Evolutionary conservation across 2,797 vertebrate species (phyloP).

Genomic region (Oryzias sinensis): DNA sequence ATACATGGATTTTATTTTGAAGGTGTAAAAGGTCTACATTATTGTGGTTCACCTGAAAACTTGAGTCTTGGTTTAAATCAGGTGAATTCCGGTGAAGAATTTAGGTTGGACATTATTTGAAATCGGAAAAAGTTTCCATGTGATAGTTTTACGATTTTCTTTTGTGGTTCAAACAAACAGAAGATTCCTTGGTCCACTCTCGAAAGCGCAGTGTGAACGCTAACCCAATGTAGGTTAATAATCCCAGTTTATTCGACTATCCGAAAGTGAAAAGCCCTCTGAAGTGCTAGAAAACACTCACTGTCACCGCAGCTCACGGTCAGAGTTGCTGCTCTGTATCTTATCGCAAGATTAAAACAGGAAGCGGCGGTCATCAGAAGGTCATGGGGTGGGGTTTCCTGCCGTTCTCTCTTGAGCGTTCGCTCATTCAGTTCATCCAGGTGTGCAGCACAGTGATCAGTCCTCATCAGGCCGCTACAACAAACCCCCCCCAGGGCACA

Average conservation of each 20-base stretch:
- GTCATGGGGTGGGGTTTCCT: background rate
- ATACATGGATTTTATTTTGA: too few species aligned
- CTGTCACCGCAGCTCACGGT: too few species aligned
- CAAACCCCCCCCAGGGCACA: background rate
- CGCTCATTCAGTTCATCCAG: background rate
- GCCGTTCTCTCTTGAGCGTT: background rate
- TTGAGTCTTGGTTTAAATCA: too few species aligned
- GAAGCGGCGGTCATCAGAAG: background rate
- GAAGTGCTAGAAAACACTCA: background rate
- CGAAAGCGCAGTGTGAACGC: too few species aligned
- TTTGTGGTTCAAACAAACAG: too few species aligned
- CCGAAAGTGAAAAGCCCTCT: background rate
- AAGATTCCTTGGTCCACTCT: background rate
- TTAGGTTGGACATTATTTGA: too few species aligned
- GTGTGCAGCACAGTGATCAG: background rate
- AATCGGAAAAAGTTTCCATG: too few species aligned
- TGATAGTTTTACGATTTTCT: too few species aligned
- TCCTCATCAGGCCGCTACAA: constrained; percentile 3
- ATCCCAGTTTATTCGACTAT: background rate
- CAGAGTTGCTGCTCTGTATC: background rate
- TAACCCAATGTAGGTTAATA: too few species aligned
- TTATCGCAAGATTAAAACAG: background rate
- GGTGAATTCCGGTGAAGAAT: too few species aligned
- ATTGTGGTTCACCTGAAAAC: too few species aligned
- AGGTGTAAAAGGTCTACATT: too few species aligned